phyloP scores from a whole-genome alignment of 2,113 vertebrate genomes.

The Paralichthys olivaceus region DNA sequence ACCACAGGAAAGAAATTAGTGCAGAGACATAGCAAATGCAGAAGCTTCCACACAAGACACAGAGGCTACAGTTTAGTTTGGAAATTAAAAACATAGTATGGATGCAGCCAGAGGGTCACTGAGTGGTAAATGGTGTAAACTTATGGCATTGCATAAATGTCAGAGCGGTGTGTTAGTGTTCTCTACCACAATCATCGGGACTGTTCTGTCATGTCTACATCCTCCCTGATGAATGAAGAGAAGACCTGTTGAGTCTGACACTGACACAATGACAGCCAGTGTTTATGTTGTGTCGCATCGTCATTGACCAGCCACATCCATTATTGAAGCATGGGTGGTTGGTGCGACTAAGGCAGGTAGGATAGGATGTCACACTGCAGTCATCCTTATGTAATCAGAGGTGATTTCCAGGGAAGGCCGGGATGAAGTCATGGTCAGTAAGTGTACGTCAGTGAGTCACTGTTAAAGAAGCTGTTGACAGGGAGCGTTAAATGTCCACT shows the following conservation, averaged over 20 bases:
- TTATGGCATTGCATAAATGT: no score
- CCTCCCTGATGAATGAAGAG: not conserved
- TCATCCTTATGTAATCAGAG: conserved; percentile 67
- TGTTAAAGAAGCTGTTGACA: not conserved
- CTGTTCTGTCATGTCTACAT: not conserved
- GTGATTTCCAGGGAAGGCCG: conserved; percentile 57
- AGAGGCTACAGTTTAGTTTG: no score
- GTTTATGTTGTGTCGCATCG: conserved; percentile 22
- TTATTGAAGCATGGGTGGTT: conserved; percentile 67
- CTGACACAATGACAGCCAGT: conserved; percentile 35
- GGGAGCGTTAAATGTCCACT: not conserved
- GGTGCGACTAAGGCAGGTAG: conserved; percentile 28
- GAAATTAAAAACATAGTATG: no score
- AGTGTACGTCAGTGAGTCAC: conserved; percentile 33
- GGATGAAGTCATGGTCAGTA: conserved; percentile 57
- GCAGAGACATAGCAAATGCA: no score
- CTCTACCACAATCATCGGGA: no score
- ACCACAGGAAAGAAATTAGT: no score
- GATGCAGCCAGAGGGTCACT: no score
- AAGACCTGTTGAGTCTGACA: conserved; percentile 3
- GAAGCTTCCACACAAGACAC: no score
- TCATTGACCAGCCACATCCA: conserved; percentile 60
- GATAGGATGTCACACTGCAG: conserved; percentile 63
- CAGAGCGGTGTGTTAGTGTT: no score
- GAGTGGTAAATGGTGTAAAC: no score